phyloP scores from a whole-genome alignment of 2,113 vertebrate genomes.

The Entomyzon cyanotis region DNA sequence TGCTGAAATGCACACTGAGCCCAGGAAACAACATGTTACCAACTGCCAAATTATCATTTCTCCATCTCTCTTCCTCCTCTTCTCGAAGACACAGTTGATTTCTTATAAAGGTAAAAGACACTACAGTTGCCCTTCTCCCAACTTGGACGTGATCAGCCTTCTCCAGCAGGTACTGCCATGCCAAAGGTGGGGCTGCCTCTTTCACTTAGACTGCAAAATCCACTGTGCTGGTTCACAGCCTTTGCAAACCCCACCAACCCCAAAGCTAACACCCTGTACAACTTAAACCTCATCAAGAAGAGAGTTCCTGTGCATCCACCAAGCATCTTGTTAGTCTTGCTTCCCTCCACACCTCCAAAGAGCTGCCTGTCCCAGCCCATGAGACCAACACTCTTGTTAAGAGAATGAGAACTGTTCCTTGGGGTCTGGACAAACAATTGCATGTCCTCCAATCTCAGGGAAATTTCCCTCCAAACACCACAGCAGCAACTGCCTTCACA shows the following conservation, averaged over 20 bases:
- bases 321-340: neutral
- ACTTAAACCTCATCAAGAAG: neutral
- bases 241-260: neutral
- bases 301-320: neutral
- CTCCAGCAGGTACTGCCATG: neutral
- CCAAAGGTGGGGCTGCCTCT: neutral
- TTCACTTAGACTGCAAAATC: neutral
- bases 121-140: neutral
- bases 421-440: slow-evolving; percentile 11
- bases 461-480: slow-evolving; percentile 60
- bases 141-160: neutral
- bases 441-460: neutral
- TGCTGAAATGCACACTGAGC: neutral
- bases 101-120: neutral
- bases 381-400: neutral
- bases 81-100: neutral
- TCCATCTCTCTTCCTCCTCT: neutral
- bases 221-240: neutral
- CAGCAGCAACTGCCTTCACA: slow-evolving; percentile 53
- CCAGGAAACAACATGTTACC: neutral
- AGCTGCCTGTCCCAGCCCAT: neutral
- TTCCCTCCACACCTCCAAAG: neutral
- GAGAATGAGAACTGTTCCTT: neutral
- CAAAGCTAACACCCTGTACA: neutral
- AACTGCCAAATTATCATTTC: neutral